Evolutionary conservation across 2,113 vertebrate genomes (phyloP), one percentile per base, ranked within the genome.

Genomic region (Benthochromis sp.): DNA sequence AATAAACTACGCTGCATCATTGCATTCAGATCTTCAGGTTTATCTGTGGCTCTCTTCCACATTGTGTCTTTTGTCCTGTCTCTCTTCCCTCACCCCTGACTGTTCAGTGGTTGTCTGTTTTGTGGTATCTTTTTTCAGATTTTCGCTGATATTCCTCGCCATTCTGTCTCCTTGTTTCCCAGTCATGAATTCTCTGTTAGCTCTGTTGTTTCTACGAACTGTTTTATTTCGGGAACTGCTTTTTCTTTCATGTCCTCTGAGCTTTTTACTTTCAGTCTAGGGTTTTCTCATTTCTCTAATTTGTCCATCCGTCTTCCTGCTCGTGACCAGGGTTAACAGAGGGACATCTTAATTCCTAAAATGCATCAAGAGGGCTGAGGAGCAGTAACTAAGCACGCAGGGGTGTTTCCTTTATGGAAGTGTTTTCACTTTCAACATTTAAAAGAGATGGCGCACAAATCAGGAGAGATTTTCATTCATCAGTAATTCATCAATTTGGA

Each of bases 231-330:
- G 3, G 63, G 12, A 43, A 21, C 19, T 24, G 12, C n/a, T 71
- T 43, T 71, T 71, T 16, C 66, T 73, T 45, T 45, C n/a, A 1
- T 73, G 38, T 45, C 66, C 36, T 73, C 66, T 73, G 66, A 9
- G 13, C 2, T 16, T 27, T 6, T 43, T 43, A 40, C n/a, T 40
- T 43, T 40, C 36, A 43, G 19, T 71, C 36, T 40, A 71, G 12
- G 36, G 12, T 71, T 71, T 71, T 24, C 34, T 71, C 36, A 71
- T 71, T 71, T 71, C 63, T 40, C 63, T 43, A 43, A 40, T 71
- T 71, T 71, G 36, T 40, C 7, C 11, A 8, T 69, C n/a, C n/a
- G 1, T 40, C 63, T 21, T 69, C 63, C 11, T 24, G 12, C 34
- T 21, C 1, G 2, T 69, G 36, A 69, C n/a, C 63, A 14, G 12